Percentiles rank a stretch among this genome's conserved stretches.
These are phyloP conservation scores for Ophion ventricosus DNA, from an alignment of 2,888 invertebrate species.

Conservation along the genomic window DNA sequence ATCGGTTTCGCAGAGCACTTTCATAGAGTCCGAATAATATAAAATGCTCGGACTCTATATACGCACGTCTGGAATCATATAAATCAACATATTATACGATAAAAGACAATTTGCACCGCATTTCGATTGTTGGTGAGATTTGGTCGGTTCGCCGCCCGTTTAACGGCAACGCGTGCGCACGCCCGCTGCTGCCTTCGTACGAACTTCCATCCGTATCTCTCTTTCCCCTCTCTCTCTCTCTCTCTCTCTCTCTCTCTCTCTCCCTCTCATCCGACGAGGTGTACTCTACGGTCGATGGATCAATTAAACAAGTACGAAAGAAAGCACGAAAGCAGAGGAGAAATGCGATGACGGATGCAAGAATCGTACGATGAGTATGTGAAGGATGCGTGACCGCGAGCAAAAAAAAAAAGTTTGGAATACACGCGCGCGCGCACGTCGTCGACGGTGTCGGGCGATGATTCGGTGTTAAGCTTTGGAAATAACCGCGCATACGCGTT, in stretches of 20 bases:
- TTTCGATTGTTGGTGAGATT: not conserved
- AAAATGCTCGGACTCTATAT: conserved; percentile 79
- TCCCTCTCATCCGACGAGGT: too few species aligned
- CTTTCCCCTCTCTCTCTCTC: not conserved
- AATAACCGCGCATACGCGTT: not conserved
- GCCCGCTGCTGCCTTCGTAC: not conserved
- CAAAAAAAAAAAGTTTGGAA: not conserved
- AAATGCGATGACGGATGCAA: not conserved
- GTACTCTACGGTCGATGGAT: not conserved
- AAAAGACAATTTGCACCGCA: conserved; percentile 69
- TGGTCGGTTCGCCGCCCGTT: too few species aligned
- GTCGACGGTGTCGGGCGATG: too few species aligned
- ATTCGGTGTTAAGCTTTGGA: not conserved
- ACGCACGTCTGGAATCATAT: conserved; percentile 83
- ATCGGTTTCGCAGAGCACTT: conserved; percentile 77
- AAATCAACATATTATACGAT: conserved; percentile 83
- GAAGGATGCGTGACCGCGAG: not conserved
- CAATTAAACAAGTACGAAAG: not conserved
- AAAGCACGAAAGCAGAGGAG: not conserved
- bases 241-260: too few species aligned
- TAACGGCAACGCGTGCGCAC: too few species aligned
- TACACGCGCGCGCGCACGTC: too few species aligned
- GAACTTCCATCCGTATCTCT: not conserved
- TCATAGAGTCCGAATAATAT: conserved; percentile 79
- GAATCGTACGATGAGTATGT: not conserved